Percentiles rank a stretch among this genome's conserved stretches.
These are phyloP conservation scores for Standfussiana lucernea DNA, from an alignment of 2,888 invertebrate genomes.

Conservation along the genomic window DNA sequence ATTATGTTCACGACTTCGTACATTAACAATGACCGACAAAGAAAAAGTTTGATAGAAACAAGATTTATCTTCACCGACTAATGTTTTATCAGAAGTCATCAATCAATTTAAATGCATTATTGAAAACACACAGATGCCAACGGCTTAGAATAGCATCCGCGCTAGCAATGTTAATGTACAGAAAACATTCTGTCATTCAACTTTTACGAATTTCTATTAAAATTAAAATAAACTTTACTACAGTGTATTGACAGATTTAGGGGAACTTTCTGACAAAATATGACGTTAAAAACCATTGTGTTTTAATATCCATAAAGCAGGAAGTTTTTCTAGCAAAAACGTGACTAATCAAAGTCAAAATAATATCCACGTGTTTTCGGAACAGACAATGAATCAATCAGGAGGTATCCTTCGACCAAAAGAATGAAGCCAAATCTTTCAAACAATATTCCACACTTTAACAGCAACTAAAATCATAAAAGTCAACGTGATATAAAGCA, in stretches of 20 bases:
- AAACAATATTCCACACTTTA: conserved; percentile 53
- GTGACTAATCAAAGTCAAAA: conserved; percentile 22
- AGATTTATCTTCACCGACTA: conserved; percentile 43
- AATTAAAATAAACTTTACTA: conserved; percentile 39
- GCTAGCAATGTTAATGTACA: conserved; percentile 44
- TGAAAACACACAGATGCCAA: conserved; percentile 47
- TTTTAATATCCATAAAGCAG: not conserved
- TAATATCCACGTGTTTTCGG: conserved; percentile 26
- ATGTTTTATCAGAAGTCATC: conserved; percentile 55
- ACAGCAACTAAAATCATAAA: conserved; percentile 59
- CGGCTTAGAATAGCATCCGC: conserved; percentile 35
- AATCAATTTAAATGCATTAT: conserved; percentile 61
- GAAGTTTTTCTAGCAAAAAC: conserved; percentile 1
- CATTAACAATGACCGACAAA: not conserved
- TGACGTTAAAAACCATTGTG: conserved; percentile 9
- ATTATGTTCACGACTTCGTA: not conserved
- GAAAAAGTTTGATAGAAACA: conserved; percentile 40
- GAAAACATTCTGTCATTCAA: conserved; percentile 58
- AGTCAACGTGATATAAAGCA: conserved; percentile 64
- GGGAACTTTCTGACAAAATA: conserved; percentile 32
- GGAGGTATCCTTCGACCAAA: conserved; percentile 33
- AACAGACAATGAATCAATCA: conserved; percentile 48
- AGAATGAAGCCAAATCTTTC: conserved; percentile 48
- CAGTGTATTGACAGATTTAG: conserved; percentile 45
- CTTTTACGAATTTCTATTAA: conserved; percentile 28